Base-by-base conservation (phyloP, 1,140 invertebrate genomes). In the Helicoverpa zea region DNA sequence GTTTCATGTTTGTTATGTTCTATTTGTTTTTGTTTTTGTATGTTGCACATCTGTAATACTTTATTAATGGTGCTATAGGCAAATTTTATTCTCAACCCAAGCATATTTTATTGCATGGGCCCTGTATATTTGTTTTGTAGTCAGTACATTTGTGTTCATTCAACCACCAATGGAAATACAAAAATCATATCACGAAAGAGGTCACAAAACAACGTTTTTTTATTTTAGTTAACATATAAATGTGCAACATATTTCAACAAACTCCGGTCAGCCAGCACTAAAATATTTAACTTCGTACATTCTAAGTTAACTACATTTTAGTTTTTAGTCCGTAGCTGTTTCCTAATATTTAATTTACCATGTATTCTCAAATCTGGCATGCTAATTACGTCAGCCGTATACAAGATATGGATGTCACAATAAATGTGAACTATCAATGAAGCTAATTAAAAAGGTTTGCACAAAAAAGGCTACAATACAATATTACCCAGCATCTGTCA, bases 281-380 rank as follows among this genome's bases (percentile, higher is more conserved):
- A 91, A 92, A 92, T 92, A 85, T 89, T 88, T 93, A 89, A 92
- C 91, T 93, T 91, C 81, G 76, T 79, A 47, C 76, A 75, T 79
- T 88, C 82, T 90, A 92, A 93, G 90, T 93, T 93, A 89, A 88
- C 80, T 83, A 87, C 72, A 90, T 93, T 93, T 93, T 92, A 91
- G 89, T 90, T 91, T 79, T 81, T 84, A 85, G 64, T 81, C 79
- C 76, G 82, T 80, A 81, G 81, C 84, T 81, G 82, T 84, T 78
- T 56, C 52, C 70, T 73, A 73, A 75, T 74, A 58, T 81, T 84
- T 84, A 63, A 52, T 51, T 52, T 29, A 43, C 35, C 18, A 54
- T n/a, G 47, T 54, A 16, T 29, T 35, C 14, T 49, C 35, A 66
- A 18, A 30, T 54, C 16, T 52, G 54, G 16, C n/a, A 16, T 56